Percentiles rank a stretch among this genome's conserved stretches.
Evolutionary conservation across 2,888 invertebrate species (phyloP).

Genomic region (Allolobophora icterica): DNA sequence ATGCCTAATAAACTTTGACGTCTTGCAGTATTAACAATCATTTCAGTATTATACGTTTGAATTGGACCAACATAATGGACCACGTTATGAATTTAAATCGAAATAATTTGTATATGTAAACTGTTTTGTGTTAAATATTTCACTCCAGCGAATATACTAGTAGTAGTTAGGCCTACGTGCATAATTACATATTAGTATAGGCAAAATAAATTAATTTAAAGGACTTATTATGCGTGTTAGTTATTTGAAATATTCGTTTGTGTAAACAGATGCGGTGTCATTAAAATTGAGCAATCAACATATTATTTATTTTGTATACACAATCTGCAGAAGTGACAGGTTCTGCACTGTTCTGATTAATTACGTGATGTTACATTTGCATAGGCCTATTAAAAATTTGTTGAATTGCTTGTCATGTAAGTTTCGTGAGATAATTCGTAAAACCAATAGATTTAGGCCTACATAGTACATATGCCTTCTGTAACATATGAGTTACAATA

Average conservation of each 20-base stretch:
- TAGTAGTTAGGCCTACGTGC: too few relatives aligned
- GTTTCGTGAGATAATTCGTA: not conserved
- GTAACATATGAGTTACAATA: not conserved
- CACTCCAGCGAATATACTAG: not conserved
- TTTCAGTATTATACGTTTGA: not conserved
- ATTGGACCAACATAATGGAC: not conserved
- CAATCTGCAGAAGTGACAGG: not conserved
- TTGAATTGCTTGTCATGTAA: not conserved
- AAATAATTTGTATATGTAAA: too few relatives aligned
- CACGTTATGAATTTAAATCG: too few relatives aligned
- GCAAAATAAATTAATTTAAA: not conserved
- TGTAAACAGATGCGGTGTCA: not conserved
- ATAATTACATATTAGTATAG: not conserved
- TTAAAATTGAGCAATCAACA: not conserved
- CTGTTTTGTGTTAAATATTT: not conserved
- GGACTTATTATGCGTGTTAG: not conserved
- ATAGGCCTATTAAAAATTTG: not conserved
- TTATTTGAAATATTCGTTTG: not conserved
- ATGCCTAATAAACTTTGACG: not conserved
- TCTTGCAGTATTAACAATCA: conserved; percentile 11
- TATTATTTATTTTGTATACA: not conserved
- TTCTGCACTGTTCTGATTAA: not conserved
- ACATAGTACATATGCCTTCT: not conserved
- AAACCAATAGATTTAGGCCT: not conserved
- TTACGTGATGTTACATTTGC: not conserved